Evolutionary conservation across 1,140 invertebrate genomes (phyloP).

Genomic region (Octopus sinensis): DNA sequence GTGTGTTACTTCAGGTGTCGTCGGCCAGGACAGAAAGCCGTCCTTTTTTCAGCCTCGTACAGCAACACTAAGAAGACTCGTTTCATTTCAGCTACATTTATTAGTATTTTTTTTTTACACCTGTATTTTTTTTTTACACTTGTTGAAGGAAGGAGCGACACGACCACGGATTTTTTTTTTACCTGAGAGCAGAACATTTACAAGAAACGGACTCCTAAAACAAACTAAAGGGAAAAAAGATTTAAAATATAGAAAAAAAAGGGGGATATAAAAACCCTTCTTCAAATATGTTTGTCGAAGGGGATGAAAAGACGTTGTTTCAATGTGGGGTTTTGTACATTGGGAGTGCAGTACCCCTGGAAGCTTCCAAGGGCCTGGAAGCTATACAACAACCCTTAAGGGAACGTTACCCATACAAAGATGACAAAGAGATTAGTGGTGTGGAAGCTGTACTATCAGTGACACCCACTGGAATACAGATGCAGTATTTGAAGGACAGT

Average conservation of each 20-base stretch:
- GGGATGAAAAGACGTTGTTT: constrained; percentile 30
- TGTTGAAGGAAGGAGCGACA: background rate
- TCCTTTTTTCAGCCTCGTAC: too few relatives aligned
- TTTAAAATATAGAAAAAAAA: background rate
- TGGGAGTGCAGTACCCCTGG: constrained; percentile 92
- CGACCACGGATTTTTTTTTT: background rate
- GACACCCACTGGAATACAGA: constrained; percentile 90
- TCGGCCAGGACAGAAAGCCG: too few relatives aligned
- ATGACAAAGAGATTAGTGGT: constrained; percentile 40
- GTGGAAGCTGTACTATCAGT: constrained; percentile 74
- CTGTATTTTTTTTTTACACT: background rate
- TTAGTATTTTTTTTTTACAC: background rate
- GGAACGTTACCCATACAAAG: constrained; percentile 73
- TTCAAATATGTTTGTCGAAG: constrained; percentile 11
- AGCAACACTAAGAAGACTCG: too few relatives aligned
- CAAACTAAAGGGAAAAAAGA: background rate
- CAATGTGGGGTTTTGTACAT: constrained; percentile 93
- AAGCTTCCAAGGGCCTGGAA: constrained; percentile 90
- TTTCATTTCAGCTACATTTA: too few relatives aligned
- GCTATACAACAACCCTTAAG: constrained; percentile 95
- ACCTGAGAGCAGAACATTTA: background rate
- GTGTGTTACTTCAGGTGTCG: too few relatives aligned
- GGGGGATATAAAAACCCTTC: background rate
- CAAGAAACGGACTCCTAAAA: background rate
- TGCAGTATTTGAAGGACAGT: constrained; percentile 95